Percentiles rank a stretch among this genome's conserved stretches.
These are phyloP conservation scores for Callyntrura sp. DNA, from an alignment of 2,888 invertebrate species.

Conservation along the genomic window DNA sequence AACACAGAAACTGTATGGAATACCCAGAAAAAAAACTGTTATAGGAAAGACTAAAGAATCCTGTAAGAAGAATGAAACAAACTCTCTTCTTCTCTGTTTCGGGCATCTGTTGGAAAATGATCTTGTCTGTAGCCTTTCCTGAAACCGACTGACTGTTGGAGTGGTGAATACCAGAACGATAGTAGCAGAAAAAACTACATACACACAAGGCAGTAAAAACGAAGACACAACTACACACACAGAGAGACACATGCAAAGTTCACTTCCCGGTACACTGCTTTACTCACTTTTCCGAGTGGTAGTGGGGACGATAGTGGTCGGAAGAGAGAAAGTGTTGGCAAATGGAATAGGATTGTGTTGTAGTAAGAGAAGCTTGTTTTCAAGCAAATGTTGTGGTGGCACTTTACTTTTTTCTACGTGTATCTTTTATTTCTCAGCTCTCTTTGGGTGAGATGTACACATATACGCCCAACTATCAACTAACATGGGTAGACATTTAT, in stretches of 20 bases:
- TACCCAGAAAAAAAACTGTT: neutral
- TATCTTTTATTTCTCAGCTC: neutral
- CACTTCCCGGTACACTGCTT: conserved; percentile 58
- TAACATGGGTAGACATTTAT: too few relatives aligned
- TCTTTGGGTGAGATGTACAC: too few relatives aligned
- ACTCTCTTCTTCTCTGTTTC: conserved; percentile 35
- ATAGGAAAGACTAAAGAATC: neutral
- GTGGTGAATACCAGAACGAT: conserved; percentile 34
- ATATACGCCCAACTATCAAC: too few relatives aligned
- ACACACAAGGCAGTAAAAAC: conserved; percentile 7
- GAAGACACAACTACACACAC: conserved; percentile 26
- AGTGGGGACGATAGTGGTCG: conserved; percentile 41
- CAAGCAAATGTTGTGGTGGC: conserved; percentile 26
- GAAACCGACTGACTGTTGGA: conserved; percentile 59
- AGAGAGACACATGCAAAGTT: conserved; percentile 13
- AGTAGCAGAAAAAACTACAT: conserved; percentile 30
- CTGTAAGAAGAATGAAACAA: conserved; percentile 14
- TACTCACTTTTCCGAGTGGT: conserved; percentile 57
- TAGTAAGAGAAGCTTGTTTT: conserved; percentile 23
- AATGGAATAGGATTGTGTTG: neutral
- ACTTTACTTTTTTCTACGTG: neutral
- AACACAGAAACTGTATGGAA: neutral
- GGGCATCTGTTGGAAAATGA: conserved; percentile 46
- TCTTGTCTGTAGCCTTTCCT: conserved; percentile 63
- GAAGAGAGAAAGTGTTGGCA: conserved; percentile 56